A percentile compares a stretch with the other conserved stretches of the same genome.
Evolutionary conservation across 2,113 vertebrate species (phyloP).

Genomic region (Rana temporaria): DNA sequence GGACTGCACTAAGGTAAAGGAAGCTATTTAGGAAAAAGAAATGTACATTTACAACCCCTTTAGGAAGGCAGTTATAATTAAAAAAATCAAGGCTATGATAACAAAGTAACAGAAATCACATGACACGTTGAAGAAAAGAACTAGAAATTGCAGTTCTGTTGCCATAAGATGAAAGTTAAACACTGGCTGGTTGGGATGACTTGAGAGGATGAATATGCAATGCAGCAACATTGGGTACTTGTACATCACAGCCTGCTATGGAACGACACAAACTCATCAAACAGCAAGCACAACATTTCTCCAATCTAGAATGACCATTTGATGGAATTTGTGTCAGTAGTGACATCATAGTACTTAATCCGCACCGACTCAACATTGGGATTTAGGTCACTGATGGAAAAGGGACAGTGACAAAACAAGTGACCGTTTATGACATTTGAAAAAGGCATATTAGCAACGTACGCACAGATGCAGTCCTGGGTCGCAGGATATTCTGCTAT

Average conservation of each 20-base stretch:
- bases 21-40: too few species aligned
- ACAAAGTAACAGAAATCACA: neutral
- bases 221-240: neutral
- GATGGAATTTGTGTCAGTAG: too few species aligned
- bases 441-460: neutral
- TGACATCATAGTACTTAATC: too few species aligned
- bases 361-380: neutral
- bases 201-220: neutral
- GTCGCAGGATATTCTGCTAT: too few species aligned
- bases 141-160: neutral
- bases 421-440: neutral
- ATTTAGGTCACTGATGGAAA: neutral
- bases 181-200: neutral
- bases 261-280: neutral
- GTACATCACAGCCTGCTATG: neutral
- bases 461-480: constrained; percentile 1
- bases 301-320: too few species aligned
- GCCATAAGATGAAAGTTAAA: neutral
- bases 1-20: too few species aligned
- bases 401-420: neutral
- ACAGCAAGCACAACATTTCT: too few species aligned
- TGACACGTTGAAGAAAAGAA: neutral
- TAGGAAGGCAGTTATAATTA: neutral
- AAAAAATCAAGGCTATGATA: neutral
- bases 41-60: too few species aligned